Evolutionary conservation across 2,113 vertebrate species (phyloP), one percentile per base, ranked within the genome.

Genomic region (Serinus canaria): DNA sequence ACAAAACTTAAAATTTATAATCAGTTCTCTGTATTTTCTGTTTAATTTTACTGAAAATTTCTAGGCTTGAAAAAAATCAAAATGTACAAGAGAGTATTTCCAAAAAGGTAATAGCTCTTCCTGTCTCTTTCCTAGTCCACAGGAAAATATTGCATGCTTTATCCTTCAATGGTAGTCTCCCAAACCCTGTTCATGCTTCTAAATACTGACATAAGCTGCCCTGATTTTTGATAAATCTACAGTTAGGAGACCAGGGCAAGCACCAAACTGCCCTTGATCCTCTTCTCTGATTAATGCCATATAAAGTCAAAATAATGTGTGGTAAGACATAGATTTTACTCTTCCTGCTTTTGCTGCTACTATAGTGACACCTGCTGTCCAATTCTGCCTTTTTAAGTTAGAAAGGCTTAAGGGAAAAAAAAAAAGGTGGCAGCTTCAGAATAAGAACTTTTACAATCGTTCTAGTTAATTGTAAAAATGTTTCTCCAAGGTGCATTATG

Each of bases 341-440:
- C 23, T 43, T 80, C 41, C 15, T 77, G 15, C 4, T 83, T 91
- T 90, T 91, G 15, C 67, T 77, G 16, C 55, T 76, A 17, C 70
- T 77, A 24, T 5, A 90, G 91, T 80, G 95, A 95, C 94, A 91
- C 28, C 95, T 97, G 84, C 91, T 95, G 95, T 82, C 23, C 13
- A 39, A 6, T 53, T 59, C 31, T 81, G n/a, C 4, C 12, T 52
- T 86, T 83, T 77, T 10, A 11, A 74, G 12, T 19, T 8, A 55
- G 18, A 60, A 87, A 69, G 56, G 4, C 3, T 24, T 66, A 50
- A 81, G 44, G 43, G 30, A 1, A 13, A 18, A 20, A 31, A 20
- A 31, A 55, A 30, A 17, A 20, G 69, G 7, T 4, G 5, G 9
- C n/a, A 82, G 24, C 15, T 31, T 52, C 16, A 37, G 33, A 75